Percentiles rank a stretch among this genome's conserved stretches.
These are phyloP conservation scores for Hypena proboscidalis DNA, from an alignment of 2,888 invertebrate species.

Conservation along the genomic window DNA sequence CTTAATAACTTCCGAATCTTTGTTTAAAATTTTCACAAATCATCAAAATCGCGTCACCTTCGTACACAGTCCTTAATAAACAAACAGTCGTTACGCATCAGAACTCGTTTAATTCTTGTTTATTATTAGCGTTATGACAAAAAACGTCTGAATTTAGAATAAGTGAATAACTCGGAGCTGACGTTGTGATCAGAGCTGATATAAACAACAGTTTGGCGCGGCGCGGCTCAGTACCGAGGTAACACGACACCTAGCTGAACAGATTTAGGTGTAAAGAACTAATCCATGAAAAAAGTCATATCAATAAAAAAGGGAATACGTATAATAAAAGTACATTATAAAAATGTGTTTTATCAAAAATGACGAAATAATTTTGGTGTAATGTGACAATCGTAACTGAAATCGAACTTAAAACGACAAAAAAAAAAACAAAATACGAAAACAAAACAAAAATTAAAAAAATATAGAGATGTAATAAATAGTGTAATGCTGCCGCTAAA, in stretches of 20 bases:
- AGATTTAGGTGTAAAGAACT: neutral
- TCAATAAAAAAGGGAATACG: too few species aligned
- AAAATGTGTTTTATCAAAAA: too few species aligned
- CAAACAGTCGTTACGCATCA: slow-evolving; percentile 1
- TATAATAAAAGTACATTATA: too few species aligned
- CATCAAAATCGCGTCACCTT: neutral
- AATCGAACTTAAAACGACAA: too few species aligned
- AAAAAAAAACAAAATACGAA: too few species aligned
- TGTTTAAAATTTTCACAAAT: too few species aligned
- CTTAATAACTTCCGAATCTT: too few species aligned
- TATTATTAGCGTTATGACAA: slow-evolving; percentile 10
- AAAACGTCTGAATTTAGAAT: slow-evolving; percentile 15
- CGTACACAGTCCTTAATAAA: neutral
- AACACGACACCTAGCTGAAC: slow-evolving; percentile 13
- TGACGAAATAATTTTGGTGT: too few species aligned
- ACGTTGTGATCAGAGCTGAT: slow-evolving; percentile 11
- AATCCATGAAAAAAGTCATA: too few species aligned
- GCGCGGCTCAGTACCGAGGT: slow-evolving; percentile 40
- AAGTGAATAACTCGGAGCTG: neutral
- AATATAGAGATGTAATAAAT: neutral
- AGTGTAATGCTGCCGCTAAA: neutral
- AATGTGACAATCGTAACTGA: too few species aligned
- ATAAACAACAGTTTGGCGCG: slow-evolving; percentile 19
- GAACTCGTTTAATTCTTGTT: neutral
- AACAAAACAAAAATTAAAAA: neutral